These are phyloP conservation scores for Fregata magnificens DNA, from an alignment of 2,113 vertebrate species.

Conservation along the genomic window DNA sequence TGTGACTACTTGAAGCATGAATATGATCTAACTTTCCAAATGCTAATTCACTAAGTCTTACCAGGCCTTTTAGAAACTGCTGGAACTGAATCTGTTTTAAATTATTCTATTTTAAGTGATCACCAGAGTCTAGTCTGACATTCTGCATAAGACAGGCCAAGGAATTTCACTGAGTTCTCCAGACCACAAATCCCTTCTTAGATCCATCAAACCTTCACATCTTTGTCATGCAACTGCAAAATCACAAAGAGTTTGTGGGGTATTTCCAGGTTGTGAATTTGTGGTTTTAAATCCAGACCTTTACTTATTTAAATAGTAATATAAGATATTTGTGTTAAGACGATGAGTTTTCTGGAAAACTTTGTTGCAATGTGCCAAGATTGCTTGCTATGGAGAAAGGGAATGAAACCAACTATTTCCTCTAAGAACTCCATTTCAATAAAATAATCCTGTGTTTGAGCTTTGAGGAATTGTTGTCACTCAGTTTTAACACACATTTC, in stretches of 20 bases:
- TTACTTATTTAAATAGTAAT: not conserved
- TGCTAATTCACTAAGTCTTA: slow-evolving; percentile 34
- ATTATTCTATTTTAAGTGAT: slow-evolving; percentile 58
- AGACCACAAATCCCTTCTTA: slow-evolving; percentile 49
- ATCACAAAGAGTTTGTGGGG: not conserved
- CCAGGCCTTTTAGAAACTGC: slow-evolving; percentile 48
- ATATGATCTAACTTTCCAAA: slow-evolving; percentile 26
- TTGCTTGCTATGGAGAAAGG: not conserved
- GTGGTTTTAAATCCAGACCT: not conserved
- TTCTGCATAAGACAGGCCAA: slow-evolving; percentile 31
- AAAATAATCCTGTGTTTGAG: not conserved
- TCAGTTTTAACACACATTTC: not conserved
- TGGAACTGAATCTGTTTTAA: slow-evolving; percentile 51
- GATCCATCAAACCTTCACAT: not conserved
- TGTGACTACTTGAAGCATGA: not conserved
- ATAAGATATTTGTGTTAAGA: not conserved
- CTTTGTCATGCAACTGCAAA: slow-evolving; percentile 28
- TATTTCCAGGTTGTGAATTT: slow-evolving; percentile 23
- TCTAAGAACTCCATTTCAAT: not conserved
- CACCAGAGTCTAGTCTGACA: slow-evolving; percentile 22
- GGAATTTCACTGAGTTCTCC: slow-evolving; percentile 36
- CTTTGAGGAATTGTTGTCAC: not conserved
- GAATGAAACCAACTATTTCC: not conserved
- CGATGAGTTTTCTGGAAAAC: not conserved
- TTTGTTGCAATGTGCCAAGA: not conserved